Evolutionary conservation across 2,888 invertebrate species (phyloP), one percentile per base, ranked within the genome.

Genomic region (Alcis repandata): DNA sequence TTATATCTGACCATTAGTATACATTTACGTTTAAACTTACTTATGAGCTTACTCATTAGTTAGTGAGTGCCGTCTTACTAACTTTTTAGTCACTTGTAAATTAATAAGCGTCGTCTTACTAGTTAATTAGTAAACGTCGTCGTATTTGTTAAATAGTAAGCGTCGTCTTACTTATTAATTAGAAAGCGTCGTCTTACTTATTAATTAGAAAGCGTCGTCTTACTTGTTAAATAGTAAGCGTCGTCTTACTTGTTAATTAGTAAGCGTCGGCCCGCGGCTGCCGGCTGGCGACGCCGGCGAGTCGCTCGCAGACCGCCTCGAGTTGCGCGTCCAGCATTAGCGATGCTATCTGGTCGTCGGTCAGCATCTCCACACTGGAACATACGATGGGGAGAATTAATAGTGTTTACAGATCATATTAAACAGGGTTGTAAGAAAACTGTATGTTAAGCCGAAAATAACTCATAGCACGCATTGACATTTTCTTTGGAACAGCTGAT

Each of bases 281-380:
- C 1, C 79, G 67, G 6, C 75, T 76, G 7, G 77, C 86, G 0
- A 90, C 92, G 32, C 93, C 93, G 4, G 96, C 93, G 22, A 96
- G 93, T 68, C 96, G 94, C 79, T 95, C 95, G 80, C 96, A 96
- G 0, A 96, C 95, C 51, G 95, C 95, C 68, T 95, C 95, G 59
- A 96, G 88, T 62, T 96, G 96, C 13, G 95, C 95, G 87, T 96
- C 96, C 83, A 96, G 86, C 96, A 96, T 96, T 27, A 96, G 86
- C 0, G 95, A 96, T 36, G 95, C 95, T 74, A 96, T 96, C 80
- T 96, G 96, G 52, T 96, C 96, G 79, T 96, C 96, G 1, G 95
- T 95, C 58, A 96, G 87, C 96, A 96, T 96, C 84, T 96, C 96
- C 83, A 96, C 94, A 76, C 96, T 96, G 85, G 59, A 94, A 94